Percentiles rank a stretch among this genome's conserved stretches.
phyloP scores from a whole-genome alignment of 2,113 vertebrate species.

The Carassius auratus region DNA sequence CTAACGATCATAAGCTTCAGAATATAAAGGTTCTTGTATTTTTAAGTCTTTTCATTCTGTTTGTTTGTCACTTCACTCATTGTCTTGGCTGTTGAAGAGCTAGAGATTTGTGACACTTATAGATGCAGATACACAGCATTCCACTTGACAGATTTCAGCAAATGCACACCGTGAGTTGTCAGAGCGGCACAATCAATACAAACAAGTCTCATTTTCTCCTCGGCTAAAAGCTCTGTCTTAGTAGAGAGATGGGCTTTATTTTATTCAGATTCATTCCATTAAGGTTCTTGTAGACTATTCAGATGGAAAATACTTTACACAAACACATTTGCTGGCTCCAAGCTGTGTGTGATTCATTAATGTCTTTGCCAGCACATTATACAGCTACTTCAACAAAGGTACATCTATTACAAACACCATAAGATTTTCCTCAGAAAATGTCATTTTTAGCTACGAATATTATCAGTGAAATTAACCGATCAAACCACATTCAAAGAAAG shows the following conservation, averaged over 20 bases:
- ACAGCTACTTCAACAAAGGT: conserved; percentile 4
- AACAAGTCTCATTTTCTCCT: not conserved
- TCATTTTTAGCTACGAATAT: not conserved
- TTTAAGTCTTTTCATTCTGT: not conserved
- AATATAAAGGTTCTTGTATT: not conserved
- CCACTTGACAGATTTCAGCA: not conserved
- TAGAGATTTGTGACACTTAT: not conserved
- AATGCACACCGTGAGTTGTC: not conserved
- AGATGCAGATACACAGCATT: not conserved
- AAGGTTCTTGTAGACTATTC: not conserved
- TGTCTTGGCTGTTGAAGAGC: not conserved
- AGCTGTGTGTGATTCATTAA: not conserved
- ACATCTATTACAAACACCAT: not conserved
- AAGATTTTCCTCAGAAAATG: not conserved
- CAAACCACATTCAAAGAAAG: not conserved
- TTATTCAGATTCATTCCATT: not conserved
- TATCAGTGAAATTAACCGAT: not conserved
- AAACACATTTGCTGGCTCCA: not conserved
- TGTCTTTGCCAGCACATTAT: not conserved
- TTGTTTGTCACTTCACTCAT: not conserved
- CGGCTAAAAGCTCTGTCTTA: not conserved
- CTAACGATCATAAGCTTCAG: not conserved
- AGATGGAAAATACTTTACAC: conserved; percentile 8
- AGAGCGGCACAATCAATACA: not conserved
- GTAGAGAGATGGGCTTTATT: not conserved